Evolutionary conservation across 2,888 invertebrate species (phyloP), one percentile per base, ranked within the genome.

Genomic region (Andrena bicolor): DNA sequence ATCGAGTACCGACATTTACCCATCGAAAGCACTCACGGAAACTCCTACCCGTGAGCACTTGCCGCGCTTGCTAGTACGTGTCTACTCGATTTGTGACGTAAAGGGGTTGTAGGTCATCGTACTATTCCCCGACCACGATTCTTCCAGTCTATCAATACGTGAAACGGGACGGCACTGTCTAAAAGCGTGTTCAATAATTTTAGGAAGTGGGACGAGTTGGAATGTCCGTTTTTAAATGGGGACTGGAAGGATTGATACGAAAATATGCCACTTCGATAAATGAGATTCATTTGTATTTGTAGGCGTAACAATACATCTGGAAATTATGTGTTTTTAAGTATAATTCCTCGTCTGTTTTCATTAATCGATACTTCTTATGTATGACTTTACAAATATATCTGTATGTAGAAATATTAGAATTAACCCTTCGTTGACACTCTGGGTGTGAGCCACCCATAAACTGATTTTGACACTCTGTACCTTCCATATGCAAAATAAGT

Each of bases 1-100:
- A 85, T 64, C 68, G 48, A 53, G 48, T 68, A 85, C 73, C 78
- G 78, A 74, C 73, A 69, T 61, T 13, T 74, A 32, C 66, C 61
- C 68, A 68, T 61, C 61, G 61, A 70, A 70, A 28, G 20, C 65
- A 56, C 77, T 74, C 76, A 53, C 79, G 82, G 60, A 68, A 79
- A 70, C 35, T 64, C 58, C 28, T 70, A 5, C 2, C 7, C 61
- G 28, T 51, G n/a, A 69, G 79, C 69, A 30, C 26, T 41, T 48
- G 53, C 30, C 68, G 68, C 53, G 13, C 63, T 64, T 13, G 23
- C 8, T 76, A 70, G 64, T 76, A 76, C 79, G 76, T 56, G 23
- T 70, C 63, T 51, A 60, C 76, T 80, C 56, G 58, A 70, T 64
- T 48, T 3, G n/a, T 76, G 79, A 70, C 76, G 79, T 74, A 51